phyloP scores from a whole-genome alignment of 2,888 invertebrate genomes.

The Zygogramma bicolorata region DNA sequence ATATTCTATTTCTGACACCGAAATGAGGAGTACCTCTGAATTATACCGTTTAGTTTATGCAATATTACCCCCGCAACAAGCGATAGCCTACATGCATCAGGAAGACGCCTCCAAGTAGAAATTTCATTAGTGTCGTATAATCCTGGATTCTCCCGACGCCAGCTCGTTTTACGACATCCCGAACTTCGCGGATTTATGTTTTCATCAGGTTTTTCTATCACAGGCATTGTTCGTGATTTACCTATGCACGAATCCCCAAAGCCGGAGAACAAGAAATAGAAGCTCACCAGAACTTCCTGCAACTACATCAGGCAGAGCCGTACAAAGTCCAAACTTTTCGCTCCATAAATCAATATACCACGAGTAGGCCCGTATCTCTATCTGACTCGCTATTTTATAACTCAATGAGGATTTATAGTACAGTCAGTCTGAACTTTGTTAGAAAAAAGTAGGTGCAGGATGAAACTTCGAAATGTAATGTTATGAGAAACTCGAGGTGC shows the following conservation, averaged over 20 bases:
- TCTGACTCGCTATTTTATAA: too few relatives aligned
- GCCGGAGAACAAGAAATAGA: background rate
- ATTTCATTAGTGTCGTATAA: background rate
- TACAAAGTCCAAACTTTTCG: slow-evolving; percentile 11
- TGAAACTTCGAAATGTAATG: too few relatives aligned
- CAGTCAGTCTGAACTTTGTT: too few relatives aligned
- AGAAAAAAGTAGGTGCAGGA: too few relatives aligned
- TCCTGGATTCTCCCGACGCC: background rate
- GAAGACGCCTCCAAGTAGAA: background rate
- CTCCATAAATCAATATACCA: slow-evolving; percentile 33
- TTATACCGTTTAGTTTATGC: too few relatives aligned
- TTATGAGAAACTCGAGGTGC: too few relatives aligned
- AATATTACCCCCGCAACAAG: too few relatives aligned
- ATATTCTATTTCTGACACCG: too few relatives aligned
- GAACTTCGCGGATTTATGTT: background rate
- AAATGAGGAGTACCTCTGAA: too few relatives aligned
- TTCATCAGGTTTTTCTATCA: background rate
- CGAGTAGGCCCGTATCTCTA: too few relatives aligned
- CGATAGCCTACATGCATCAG: too few relatives aligned
- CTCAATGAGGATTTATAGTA: too few relatives aligned
- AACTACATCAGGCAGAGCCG: background rate
- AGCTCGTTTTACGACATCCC: slow-evolving; percentile 1
- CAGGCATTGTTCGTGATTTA: background rate
- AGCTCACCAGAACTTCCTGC: background rate
- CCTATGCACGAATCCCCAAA: background rate